These are phyloP conservation scores for Manis javanica DNA, from an alignment of 2,797 vertebrate species.

Conservation along the genomic window DNA sequence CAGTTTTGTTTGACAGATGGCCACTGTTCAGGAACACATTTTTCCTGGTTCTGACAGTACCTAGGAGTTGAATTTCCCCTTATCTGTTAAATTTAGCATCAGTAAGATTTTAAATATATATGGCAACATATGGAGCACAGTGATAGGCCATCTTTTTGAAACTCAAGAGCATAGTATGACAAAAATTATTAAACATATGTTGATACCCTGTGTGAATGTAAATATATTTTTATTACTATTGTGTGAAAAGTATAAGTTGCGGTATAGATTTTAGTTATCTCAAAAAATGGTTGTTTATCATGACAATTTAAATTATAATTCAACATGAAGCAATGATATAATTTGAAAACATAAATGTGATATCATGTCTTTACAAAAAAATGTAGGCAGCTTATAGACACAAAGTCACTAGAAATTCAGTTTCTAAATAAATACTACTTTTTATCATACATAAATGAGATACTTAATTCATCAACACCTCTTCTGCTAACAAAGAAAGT, in stretches of 20 bases:
- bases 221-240: conserved; percentile 7
- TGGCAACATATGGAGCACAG: not conserved
- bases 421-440: not conserved
- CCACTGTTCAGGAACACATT: conserved; percentile 48
- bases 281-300: not conserved
- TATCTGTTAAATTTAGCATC: not conserved
- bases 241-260: conserved; percentile 7
- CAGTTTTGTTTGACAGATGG: conserved; percentile 69
- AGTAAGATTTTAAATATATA: conserved; percentile 34
- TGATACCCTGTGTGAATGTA: not conserved
- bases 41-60: conserved; percentile 9
- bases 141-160: not conserved
- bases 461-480: not conserved
- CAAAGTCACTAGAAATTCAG: not conserved
- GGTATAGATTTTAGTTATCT: not conserved
- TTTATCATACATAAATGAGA: not conserved
- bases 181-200: conserved; percentile 43
- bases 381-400: not conserved
- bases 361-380: not conserved
- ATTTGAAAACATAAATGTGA: conserved; percentile 12
- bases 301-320: not conserved
- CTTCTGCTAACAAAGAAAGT: not conserved
- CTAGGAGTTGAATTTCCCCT: conserved; percentile 23
- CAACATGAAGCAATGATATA: not conserved
- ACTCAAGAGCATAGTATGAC: not conserved